Percentiles rank a stretch among this genome's conserved stretches.
These are phyloP conservation scores for Mastomys coucha DNA, from an alignment of 2,113 vertebrate genomes.

Conservation along the genomic window DNA sequence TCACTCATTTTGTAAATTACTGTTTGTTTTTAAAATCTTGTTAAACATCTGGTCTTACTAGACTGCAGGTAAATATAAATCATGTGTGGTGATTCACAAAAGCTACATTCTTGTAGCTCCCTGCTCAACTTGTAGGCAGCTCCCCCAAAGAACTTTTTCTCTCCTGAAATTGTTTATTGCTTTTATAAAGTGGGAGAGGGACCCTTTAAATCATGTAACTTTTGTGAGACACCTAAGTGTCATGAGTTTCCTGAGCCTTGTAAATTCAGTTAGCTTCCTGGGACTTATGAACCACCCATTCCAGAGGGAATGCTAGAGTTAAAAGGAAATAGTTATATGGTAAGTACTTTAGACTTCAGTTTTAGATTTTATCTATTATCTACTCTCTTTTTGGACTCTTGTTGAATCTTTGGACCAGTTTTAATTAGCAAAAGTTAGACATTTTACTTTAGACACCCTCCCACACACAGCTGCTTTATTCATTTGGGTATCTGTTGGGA, in stretches of 20 bases:
- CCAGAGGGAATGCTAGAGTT: not conserved
- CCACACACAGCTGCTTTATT: not conserved
- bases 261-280: not conserved
- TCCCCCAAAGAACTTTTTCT: not conserved
- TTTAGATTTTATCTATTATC: not conserved
- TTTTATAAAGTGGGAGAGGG: not conserved
- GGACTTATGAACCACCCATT: no score
- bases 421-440: not conserved
- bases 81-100: no score
- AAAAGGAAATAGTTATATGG: not conserved
- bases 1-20: not conserved
- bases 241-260: not conserved
- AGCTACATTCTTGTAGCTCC: not conserved
- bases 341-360: not conserved
- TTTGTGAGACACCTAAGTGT: not conserved
- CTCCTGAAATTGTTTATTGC: not conserved
- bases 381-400: not conserved
- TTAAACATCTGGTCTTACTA: not conserved
- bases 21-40: not conserved
- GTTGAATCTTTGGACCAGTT: not conserved
- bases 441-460: not conserved
- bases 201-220: not conserved
- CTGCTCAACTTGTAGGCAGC: not conserved
- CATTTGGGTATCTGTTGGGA: rapidly evolving
- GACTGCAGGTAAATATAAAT: not conserved